A percentile compares a stretch with the other conserved stretches of the same genome.
These are phyloP conservation scores for Calonectris borealis DNA, from an alignment of 2,113 vertebrate genomes.

Conservation along the genomic window DNA sequence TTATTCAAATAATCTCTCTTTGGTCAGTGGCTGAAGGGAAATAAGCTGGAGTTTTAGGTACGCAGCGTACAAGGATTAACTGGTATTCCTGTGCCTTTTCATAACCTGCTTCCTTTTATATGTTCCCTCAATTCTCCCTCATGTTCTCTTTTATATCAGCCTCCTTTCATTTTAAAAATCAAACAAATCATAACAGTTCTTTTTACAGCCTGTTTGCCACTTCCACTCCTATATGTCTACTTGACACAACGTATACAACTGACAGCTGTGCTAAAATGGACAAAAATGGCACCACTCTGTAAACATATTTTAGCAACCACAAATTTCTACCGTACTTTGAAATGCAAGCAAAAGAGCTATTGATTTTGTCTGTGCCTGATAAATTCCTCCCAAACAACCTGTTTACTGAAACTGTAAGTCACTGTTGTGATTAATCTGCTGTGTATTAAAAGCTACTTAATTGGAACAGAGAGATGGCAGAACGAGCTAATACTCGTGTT, in stretches of 20 bases:
- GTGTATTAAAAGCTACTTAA: conserved; percentile 14
- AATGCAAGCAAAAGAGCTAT: conserved; percentile 18
- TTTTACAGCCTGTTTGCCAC: background rate
- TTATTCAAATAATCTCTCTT: background rate
- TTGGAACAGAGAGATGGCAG: background rate
- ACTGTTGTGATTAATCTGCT: conserved; percentile 21
- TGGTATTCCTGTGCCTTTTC: background rate
- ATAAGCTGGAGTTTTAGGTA: background rate
- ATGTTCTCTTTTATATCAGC: background rate
- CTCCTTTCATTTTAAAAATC: background rate
- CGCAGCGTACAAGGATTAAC: background rate
- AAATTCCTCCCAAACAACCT: conserved; percentile 20
- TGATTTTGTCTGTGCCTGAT: conserved; percentile 17
- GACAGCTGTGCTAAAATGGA: background rate
- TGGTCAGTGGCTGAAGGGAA: background rate
- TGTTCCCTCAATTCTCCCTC: background rate
- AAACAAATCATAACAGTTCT: background rate
- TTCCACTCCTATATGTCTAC: background rate
- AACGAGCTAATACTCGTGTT: background rate
- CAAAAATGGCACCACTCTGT: background rate
- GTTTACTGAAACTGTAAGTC: conserved; percentile 9
- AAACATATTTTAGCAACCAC: background rate
- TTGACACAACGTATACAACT: background rate
- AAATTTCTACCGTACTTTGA: background rate
- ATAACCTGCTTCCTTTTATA: background rate